These are phyloP conservation scores for Anser cygnoides DNA, from an alignment of 2,113 vertebrate genomes.

Conservation along the genomic window DNA sequence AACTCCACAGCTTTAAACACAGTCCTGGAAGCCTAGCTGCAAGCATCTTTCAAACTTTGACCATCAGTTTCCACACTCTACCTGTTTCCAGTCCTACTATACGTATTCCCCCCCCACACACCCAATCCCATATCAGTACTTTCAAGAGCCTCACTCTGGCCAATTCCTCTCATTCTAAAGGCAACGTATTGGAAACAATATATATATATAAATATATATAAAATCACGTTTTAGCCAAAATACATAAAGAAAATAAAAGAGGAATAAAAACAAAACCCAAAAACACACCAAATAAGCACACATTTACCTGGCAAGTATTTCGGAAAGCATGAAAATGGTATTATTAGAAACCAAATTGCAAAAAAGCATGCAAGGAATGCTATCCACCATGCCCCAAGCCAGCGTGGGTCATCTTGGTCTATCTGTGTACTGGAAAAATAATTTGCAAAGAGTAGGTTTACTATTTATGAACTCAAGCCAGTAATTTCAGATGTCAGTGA, in stretches of 20 bases:
- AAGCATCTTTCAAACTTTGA: not conserved
- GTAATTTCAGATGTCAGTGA: not conserved
- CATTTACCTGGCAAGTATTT: constrained; percentile 82
- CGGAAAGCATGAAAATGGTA: constrained; percentile 82
- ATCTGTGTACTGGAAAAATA: constrained; percentile 50
- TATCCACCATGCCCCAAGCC: constrained; percentile 88
- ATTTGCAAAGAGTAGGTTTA: constrained; percentile 7
- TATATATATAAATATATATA: not conserved
- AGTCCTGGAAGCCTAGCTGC: not conserved
- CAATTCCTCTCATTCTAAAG: not conserved
- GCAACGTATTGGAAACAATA: not conserved
- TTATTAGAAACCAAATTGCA: constrained; percentile 75
- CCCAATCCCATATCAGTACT: not conserved
- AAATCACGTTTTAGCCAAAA: not conserved
- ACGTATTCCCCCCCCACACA: too few species aligned
- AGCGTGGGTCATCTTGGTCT: constrained; percentile 76
- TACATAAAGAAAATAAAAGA: not conserved
- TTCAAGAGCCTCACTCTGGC: not conserved
- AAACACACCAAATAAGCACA: too few species aligned
- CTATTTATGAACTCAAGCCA: not conserved
- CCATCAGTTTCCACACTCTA: not conserved
- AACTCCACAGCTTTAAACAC: not conserved
- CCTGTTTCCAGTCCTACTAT: not conserved
- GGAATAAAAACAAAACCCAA: too few species aligned
- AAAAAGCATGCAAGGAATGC: constrained; percentile 77